A percentile compares a stretch with the other conserved stretches of the same genome.
Evolutionary conservation across 2,888 invertebrate species (phyloP).

Genomic region (Chironomus riparius): DNA sequence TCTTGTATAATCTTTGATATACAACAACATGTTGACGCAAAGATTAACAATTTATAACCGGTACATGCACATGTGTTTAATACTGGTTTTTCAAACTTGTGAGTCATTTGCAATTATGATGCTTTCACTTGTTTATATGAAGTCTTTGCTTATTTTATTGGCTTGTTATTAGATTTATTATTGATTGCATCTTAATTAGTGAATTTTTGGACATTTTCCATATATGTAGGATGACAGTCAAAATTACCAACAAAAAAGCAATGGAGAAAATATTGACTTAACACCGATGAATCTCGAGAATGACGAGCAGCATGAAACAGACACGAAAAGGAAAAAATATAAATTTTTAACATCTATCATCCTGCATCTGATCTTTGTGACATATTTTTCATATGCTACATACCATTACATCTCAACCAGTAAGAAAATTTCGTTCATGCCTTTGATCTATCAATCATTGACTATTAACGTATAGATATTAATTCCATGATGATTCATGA

Average conservation of each 20-base stretch:
- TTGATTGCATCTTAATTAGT: too few species aligned
- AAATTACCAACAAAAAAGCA: not conserved
- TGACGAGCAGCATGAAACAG: not conserved
- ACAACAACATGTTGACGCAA: too few species aligned
- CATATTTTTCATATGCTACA: not conserved
- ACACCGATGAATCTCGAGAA: not conserved
- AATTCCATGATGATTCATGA: too few species aligned
- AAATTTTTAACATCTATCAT: not conserved
- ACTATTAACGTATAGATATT: too few species aligned
- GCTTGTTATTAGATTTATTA: too few species aligned
- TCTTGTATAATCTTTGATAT: too few species aligned
- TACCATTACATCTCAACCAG: not conserved
- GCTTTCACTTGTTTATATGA: too few species aligned
- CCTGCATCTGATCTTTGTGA: not conserved
- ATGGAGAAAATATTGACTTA: not conserved
- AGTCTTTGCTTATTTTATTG: too few species aligned
- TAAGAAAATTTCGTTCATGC: not conserved
- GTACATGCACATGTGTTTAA: too few species aligned
- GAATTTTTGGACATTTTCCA: not conserved
- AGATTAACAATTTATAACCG: too few species aligned
- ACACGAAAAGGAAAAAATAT: not conserved
- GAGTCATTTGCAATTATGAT: too few species aligned
- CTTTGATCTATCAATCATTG: not conserved
- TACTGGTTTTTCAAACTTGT: too few species aligned
- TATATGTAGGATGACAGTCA: not conserved